phyloP scores from a whole-genome alignment of 92 coral and sea anemone genomes.

The Virgularia gustaviana region DNA sequence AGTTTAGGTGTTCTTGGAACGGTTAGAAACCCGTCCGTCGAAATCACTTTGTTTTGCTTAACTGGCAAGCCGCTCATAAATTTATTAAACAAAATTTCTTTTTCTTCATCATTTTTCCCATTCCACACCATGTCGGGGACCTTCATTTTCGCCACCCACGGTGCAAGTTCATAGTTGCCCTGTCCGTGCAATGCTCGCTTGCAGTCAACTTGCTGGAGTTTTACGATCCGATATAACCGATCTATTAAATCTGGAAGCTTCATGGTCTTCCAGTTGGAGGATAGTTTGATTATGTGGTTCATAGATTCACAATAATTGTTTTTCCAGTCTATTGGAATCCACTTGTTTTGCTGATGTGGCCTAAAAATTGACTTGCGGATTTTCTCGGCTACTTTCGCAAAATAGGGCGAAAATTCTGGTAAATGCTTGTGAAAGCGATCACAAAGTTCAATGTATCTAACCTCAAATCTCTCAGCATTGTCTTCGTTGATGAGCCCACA shows the following conservation, averaged over 20 bases:
- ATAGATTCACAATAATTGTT: conserved; percentile 18
- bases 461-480: not conserved
- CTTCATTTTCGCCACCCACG: not conserved
- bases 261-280: conserved; percentile 18
- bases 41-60: too few species aligned
- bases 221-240: not conserved
- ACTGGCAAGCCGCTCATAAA: too few species aligned
- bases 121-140: not conserved
- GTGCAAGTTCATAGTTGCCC: not conserved
- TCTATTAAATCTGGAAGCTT: conserved; percentile 1
- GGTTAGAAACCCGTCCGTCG: too few species aligned
- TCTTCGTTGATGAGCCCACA: not conserved
- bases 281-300: conserved; percentile 23
- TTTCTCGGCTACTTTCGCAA: conserved; percentile 1
- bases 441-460: not conserved
- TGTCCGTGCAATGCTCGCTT: not conserved
- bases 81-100: too few species aligned
- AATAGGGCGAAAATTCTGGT: not conserved
- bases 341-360: not conserved
- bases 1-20: too few species aligned
- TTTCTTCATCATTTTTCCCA: too few species aligned
- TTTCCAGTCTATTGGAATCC: conserved; percentile 25
- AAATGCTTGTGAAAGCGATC: not conserved
- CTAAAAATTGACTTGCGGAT: not conserved
- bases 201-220: not conserved